A percentile compares a stretch with the other conserved stretches of the same genome.
These are phyloP conservation scores for Ectobius pallidus DNA, from an alignment of 2,888 invertebrate species.

Conservation along the genomic window DNA sequence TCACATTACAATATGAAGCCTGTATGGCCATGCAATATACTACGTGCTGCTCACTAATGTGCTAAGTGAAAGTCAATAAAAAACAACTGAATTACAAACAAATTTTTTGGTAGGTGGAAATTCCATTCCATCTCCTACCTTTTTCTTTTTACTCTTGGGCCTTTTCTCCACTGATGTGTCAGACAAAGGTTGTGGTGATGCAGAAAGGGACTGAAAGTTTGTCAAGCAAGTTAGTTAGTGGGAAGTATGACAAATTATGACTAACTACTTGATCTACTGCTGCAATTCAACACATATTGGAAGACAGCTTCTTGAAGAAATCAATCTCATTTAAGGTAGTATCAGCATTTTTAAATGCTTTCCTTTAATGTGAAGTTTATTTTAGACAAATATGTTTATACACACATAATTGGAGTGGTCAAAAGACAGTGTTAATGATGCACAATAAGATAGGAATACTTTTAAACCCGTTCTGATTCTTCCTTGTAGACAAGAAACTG, in stretches of 20 bases:
- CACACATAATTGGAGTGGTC: too few relatives aligned
- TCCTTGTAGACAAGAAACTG: too few relatives aligned
- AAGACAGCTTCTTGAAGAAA: too few relatives aligned
- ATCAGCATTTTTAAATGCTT: too few relatives aligned
- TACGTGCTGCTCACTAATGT: neutral
- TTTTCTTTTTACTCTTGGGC: conserved; percentile 43
- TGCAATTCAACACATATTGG: neutral
- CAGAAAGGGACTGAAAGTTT: conserved; percentile 43
- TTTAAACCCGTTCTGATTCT: too few relatives aligned
- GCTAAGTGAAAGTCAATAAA: conserved; percentile 12
- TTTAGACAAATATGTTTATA: too few relatives aligned
- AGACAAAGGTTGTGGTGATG: conserved; percentile 41
- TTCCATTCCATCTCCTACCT: conserved; percentile 36
- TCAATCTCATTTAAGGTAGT: too few relatives aligned
- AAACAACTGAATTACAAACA: neutral
- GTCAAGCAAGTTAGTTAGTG: conserved; percentile 31
- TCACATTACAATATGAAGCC: neutral
- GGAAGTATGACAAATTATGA: conserved; percentile 2
- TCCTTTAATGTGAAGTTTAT: too few relatives aligned
- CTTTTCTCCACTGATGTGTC: conserved; percentile 38
- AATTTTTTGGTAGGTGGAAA: neutral
- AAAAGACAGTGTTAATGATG: too few relatives aligned
- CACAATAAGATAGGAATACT: too few relatives aligned
- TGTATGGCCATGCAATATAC: conserved; percentile 24
- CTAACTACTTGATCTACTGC: neutral